Percentiles rank a stretch among this genome's conserved stretches.
phyloP scores from a whole-genome alignment of 2,888 invertebrate species.

The Drosophila multiciliata region DNA sequence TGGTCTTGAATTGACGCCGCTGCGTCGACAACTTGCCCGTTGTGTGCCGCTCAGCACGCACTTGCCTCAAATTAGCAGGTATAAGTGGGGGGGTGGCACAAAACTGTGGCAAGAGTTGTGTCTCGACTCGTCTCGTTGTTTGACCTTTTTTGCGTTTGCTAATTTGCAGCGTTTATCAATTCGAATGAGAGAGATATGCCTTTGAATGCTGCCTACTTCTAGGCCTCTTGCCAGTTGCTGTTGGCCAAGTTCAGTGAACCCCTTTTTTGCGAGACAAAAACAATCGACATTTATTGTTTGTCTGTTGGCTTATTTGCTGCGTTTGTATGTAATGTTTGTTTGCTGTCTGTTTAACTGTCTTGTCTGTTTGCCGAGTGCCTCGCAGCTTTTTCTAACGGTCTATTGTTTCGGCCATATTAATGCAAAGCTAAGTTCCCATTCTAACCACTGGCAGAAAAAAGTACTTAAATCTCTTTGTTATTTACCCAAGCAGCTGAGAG shows the following conservation, averaged over 20 bases:
- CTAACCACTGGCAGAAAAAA: conserved; percentile 6
- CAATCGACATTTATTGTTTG: conserved; percentile 52
- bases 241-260: conserved; percentile 61
- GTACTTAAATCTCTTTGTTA: conserved; percentile 12
- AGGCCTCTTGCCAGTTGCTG: conserved; percentile 26
- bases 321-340: conserved; percentile 27
- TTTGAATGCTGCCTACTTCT: conserved; percentile 40
- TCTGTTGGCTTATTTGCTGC: conserved; percentile 33
- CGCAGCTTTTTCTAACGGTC: conserved; percentile 40
- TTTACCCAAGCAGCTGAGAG: conserved; percentile 1
- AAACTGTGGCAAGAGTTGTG: conserved; percentile 8
- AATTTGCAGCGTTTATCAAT: conserved; percentile 69
- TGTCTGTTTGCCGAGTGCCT: conserved; percentile 36
- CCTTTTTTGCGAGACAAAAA: conserved; percentile 41
- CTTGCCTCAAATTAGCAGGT: conserved; percentile 37
- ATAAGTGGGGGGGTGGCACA: not conserved
- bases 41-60: conserved; percentile 45
- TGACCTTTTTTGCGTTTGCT: conserved; percentile 65
- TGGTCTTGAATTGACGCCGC: conserved; percentile 33
- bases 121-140: conserved; percentile 56
- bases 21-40: conserved; percentile 35
- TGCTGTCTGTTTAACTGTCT: conserved; percentile 20
- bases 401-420: conserved; percentile 52
- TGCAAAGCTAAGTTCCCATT: conserved; percentile 45
- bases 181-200: conserved; percentile 8